Base-by-base conservation (phyloP, 2,888 invertebrate species). In the Saturnia japonica region DNA sequence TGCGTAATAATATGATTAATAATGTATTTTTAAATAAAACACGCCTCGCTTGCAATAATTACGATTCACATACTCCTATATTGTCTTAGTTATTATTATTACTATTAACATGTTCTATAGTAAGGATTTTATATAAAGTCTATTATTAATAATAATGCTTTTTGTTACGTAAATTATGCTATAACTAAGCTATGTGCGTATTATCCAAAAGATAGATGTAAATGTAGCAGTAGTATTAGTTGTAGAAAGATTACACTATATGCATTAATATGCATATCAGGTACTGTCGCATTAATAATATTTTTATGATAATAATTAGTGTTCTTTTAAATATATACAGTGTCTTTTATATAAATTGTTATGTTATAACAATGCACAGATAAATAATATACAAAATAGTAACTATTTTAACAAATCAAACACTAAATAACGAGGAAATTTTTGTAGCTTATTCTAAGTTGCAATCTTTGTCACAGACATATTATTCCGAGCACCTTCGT, bases 1-100 rank as follows among this genome's bases (percentile, higher is more conserved):
- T 84, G 90, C 93, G 94, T 94, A 94, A 93, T 87, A 85, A 86
- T 80, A 78, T 81, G 79, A 81, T 81, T 82, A 67, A 74, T 77
- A 74, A 40, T 40, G 73, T 77, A 54, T 76, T 74, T 73, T 71
- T 71, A 75, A 70, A 74, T 78, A 79, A 80, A 82, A 82, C 77
- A 80, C 80, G 78, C 79, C 77, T 80, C 75, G 88, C 88, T 88
- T 86, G 80, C 54, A 66, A 42, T 62, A 42, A 42, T 54, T 25
- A 42, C 42, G 66, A 54, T 60, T 28, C 57, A 60, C 57, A 25
- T 57, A 51, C 54, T 19, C 54, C 7, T 28, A 25, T 28, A 60
- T 28, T 28, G 25, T 60, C 12, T 28, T 60, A 28, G 14, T 60
- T 25, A 9, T 11, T 54, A 60, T 60, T 60, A 54, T 34, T 34